phyloP scores from a whole-genome alignment of 2,113 vertebrate species.

The Oceanodroma tethys region DNA sequence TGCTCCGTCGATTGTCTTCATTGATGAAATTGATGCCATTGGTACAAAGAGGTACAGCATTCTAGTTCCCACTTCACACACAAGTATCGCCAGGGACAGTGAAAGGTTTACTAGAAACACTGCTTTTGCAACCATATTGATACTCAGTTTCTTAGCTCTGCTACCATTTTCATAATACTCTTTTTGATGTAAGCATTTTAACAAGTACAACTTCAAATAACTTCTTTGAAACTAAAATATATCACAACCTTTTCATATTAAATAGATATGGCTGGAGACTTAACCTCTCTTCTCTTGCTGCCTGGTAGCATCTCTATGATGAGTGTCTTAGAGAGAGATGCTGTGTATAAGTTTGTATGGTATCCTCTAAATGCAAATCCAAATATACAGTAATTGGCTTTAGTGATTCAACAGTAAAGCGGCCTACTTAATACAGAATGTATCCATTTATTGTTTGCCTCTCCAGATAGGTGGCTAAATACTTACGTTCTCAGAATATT shows the following conservation, averaged over 20 bases:
- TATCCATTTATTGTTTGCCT: neutral
- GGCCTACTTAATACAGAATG: neutral
- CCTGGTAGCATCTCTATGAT: neutral
- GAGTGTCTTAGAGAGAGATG: neutral
- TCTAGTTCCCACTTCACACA: accelerated
- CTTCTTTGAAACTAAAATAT: neutral
- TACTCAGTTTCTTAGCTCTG: neutral
- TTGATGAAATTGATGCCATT: constrained; percentile 96
- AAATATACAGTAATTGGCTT: neutral
- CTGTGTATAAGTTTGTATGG: neutral
- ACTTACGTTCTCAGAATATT: neutral
- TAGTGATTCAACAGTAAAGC: neutral
- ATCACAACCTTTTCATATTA: neutral
- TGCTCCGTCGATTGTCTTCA: constrained; percentile 96
- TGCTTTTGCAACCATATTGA: accelerated
- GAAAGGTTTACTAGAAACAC: neutral
- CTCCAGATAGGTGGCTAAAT: neutral
- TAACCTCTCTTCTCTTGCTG: neutral
- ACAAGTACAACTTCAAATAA: neutral
- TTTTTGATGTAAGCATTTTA: neutral
- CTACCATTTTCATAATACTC: accelerated
- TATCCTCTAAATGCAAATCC: neutral
- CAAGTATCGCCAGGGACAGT: accelerated
- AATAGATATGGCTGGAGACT: neutral
- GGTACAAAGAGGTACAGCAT: constrained; percentile 88